Conservation (phyloP, 2,113 vertebrate species). For the Ictalurus furcatus region DNA sequence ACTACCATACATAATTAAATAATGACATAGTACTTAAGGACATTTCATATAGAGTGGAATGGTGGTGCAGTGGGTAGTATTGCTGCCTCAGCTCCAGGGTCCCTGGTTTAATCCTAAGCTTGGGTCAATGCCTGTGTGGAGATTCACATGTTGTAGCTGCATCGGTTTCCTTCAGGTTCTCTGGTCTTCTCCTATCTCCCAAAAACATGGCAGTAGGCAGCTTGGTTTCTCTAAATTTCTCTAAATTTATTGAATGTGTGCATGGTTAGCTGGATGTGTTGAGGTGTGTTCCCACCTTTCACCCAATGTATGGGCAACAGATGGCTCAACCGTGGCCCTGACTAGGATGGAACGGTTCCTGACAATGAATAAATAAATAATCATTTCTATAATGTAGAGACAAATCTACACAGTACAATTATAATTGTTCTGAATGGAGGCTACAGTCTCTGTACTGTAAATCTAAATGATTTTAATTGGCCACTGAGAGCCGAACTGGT, state of each 20-base stretch:
- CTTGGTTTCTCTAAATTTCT: background rate
- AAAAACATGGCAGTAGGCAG: background rate
- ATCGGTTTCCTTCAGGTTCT: background rate
- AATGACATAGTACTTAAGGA: background rate
- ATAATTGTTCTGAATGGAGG: background rate
- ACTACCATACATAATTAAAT: background rate
- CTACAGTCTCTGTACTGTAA: background rate
- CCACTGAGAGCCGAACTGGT: background rate
- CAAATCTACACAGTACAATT: background rate
- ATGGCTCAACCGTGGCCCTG: background rate
- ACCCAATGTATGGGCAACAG: too few species aligned
- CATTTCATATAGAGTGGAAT: background rate
- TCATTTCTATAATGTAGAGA: background rate
- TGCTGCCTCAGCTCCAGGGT: background rate
- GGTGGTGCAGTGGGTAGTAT: background rate
- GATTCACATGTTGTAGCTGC: background rate
- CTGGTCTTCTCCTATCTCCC: background rate
- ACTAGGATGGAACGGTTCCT: background rate
- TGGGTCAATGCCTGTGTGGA: background rate
- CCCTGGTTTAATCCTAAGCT: background rate
- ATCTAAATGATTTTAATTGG: slow-evolving; percentile 8
- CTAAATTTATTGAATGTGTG: background rate
- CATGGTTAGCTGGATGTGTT: background rate
- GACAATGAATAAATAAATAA: background rate
- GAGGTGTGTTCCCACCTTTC: background rate